Evolutionary conservation across 2,113 vertebrate species (phyloP).

Genomic region (Gobiocypris rarus): DNA sequence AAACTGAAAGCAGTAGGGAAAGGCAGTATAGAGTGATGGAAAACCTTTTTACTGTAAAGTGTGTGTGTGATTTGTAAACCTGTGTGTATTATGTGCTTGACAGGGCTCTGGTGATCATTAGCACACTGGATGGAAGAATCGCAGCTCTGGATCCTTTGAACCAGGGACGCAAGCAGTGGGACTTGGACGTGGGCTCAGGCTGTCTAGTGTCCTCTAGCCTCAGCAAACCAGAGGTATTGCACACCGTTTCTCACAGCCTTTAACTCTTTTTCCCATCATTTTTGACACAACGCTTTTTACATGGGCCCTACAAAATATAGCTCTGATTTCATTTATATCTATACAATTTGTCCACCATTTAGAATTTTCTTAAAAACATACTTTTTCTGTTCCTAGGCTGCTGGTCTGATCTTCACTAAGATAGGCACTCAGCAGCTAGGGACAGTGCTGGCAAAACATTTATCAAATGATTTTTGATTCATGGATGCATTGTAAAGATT

Average conservation of each 20-base stretch:
- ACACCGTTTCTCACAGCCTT: background rate
- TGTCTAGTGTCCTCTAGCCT: constrained; percentile 95
- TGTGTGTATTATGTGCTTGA: constrained; percentile 30
- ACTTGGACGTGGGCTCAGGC: constrained; percentile 94
- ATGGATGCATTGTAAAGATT: too few species aligned
- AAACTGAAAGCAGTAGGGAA: background rate
- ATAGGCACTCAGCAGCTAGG: too few species aligned
- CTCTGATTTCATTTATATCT: too few species aligned
- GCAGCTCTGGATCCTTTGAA: constrained; percentile 94
- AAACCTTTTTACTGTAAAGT: background rate
- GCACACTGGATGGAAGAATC: constrained; percentile 93
- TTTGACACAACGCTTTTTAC: too few species aligned
- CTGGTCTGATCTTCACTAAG: too few species aligned
- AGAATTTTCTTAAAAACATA: too few species aligned
- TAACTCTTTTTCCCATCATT: background rate
- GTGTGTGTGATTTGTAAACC: background rate
- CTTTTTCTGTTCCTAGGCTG: too few species aligned
- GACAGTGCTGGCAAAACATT: too few species aligned
- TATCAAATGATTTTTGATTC: too few species aligned
- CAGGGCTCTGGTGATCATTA: constrained; percentile 95
- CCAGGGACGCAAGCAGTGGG: constrained; percentile 93
- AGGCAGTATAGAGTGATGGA: background rate
- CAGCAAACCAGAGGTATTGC: constrained; percentile 92
- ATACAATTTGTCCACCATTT: too few species aligned
- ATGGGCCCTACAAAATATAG: too few species aligned